Conservation (phyloP, 1,140 invertebrate species). For the Saccostrea cuccullata region DNA sequence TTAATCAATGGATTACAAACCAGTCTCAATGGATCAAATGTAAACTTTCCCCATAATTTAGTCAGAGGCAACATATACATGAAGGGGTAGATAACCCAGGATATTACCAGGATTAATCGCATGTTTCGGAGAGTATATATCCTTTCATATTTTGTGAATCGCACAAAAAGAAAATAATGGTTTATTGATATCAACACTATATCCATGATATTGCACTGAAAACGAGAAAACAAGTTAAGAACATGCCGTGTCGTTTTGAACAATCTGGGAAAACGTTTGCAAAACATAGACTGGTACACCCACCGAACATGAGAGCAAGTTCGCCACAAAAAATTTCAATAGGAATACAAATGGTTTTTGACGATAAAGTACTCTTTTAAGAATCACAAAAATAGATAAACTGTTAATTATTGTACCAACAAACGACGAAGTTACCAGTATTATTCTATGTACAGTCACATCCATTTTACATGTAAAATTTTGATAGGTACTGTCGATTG, state of each 20-base stretch:
- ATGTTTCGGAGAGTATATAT: not conserved
- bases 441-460: not conserved
- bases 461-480: not conserved
- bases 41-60: not conserved
- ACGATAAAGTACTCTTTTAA: not conserved
- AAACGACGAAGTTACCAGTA: not conserved
- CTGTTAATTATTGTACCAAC: not conserved
- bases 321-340: not conserved
- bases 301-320: not conserved
- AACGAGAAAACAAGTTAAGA: not conserved
- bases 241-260: not conserved
- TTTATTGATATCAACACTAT: not conserved
- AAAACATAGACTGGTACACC: not conserved
- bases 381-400: not conserved
- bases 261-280: not conserved
- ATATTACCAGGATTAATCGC: not conserved
- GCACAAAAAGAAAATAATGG: not conserved
- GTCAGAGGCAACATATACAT: not conserved
- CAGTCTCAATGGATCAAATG: not conserved
- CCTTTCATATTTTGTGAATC: not conserved
- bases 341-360: not conserved
- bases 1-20: not conserved
- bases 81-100: not conserved
- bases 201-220: not conserved
- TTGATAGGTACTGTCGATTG: too few species aligned